Conservation (phyloP, 2,113 vertebrate species). For the Baryphthengus martii region DNA sequence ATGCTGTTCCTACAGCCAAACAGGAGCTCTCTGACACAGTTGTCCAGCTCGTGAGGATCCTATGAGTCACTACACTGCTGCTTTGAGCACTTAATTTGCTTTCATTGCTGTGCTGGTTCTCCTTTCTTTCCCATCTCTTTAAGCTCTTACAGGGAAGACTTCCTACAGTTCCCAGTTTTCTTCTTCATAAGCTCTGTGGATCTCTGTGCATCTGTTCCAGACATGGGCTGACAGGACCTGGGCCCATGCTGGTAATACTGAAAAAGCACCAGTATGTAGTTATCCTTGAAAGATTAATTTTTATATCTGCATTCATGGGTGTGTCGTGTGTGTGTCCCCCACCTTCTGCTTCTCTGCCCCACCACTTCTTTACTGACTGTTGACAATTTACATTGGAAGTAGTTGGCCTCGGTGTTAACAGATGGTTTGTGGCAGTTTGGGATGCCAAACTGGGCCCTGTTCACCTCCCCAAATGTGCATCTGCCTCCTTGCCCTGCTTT, state of each 20-base stretch:
- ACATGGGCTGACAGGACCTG: neutral
- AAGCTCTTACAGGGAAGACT: neutral
- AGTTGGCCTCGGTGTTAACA: neutral
- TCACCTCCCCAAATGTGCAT: neutral
- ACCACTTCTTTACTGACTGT: neutral
- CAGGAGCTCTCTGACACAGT: neutral
- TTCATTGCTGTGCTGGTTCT: neutral
- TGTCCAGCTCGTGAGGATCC: neutral
- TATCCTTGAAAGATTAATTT: neutral
- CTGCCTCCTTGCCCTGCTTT: conserved; percentile 2
- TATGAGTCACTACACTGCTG: neutral
- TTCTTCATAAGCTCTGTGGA: neutral
- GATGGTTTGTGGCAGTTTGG: neutral
- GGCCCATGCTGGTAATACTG: neutral
- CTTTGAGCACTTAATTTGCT: neutral
- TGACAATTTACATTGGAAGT: conserved; percentile 2
- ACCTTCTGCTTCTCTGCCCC: neutral
- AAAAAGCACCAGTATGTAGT: neutral
- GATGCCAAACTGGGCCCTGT: neutral
- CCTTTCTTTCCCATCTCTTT: neutral
- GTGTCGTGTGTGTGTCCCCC: no score
- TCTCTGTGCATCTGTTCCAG: neutral
- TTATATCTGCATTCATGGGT: neutral
- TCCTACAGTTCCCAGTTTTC: neutral
- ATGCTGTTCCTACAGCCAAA: neutral